Percentiles rank a stretch among this genome's conserved stretches.
These are phyloP conservation scores for Clanis bilineata DNA, from an alignment of 2,888 invertebrate species.

Conservation along the genomic window DNA sequence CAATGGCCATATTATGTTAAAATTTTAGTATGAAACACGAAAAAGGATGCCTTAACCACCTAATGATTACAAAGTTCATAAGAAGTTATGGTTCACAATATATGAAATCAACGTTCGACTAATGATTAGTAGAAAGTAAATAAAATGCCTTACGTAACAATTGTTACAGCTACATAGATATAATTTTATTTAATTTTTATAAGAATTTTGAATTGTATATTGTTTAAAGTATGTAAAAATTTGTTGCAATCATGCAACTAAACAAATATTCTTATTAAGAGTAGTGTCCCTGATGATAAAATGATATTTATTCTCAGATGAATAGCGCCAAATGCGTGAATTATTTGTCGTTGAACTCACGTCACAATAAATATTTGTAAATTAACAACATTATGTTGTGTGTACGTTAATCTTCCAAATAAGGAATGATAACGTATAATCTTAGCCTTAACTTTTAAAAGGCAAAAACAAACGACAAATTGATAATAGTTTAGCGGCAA, in stretches of 20 bases:
- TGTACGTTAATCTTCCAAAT: constrained; percentile 18
- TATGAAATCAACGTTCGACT: too few relatives aligned
- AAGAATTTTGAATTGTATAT: too few relatives aligned
- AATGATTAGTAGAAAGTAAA: too few relatives aligned
- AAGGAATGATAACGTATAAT: not conserved
- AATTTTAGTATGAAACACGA: not conserved
- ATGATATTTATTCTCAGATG: constrained; percentile 75
- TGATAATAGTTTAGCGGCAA: constrained; percentile 16
- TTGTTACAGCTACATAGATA: too few relatives aligned
- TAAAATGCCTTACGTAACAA: too few relatives aligned
- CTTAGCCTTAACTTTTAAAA: not conserved
- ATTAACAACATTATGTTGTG: not conserved
- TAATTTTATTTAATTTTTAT: too few relatives aligned
- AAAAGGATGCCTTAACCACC: too few relatives aligned
- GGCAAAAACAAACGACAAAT: constrained; percentile 1
- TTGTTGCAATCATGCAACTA: not conserved
- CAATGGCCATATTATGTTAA: not conserved
- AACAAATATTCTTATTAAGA: not conserved
- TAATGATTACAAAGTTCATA: too few relatives aligned
- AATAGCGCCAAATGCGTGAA: constrained; percentile 65
- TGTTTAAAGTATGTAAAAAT: not conserved
- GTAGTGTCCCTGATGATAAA: constrained; percentile 54
- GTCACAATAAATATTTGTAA: constrained; percentile 19
- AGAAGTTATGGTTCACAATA: too few relatives aligned
- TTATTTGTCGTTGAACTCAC: too few relatives aligned